phyloP scores from a whole-genome alignment of 2,888 invertebrate genomes.

The Junonia oenone region DNA sequence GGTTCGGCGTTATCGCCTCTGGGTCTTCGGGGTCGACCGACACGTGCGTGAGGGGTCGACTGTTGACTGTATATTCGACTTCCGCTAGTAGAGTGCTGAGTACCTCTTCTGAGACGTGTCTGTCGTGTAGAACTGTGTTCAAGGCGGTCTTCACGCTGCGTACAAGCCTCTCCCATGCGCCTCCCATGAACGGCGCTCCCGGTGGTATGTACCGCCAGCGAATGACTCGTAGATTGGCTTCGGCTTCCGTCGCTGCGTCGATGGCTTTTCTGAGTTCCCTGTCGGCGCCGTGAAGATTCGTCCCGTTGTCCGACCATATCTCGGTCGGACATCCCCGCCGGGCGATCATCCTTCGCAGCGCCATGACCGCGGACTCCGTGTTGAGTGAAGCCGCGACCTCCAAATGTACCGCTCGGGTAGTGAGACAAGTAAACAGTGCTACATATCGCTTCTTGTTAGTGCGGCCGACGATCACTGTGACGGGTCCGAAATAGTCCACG shows the following conservation, averaged over 20 bases:
- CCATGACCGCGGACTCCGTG: background rate
- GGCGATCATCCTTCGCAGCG: background rate
- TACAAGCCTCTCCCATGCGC: no score
- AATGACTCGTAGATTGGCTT: no score
- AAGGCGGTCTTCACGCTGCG: background rate
- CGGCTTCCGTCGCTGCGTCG: no score
- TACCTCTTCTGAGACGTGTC: background rate
- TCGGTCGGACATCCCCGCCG: background rate
- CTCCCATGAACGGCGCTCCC: no score
- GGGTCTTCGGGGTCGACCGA: no score
- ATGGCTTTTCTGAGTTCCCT: no score
- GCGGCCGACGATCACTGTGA: background rate
- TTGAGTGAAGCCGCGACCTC: background rate
- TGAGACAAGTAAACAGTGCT: background rate
- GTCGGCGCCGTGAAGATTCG: background rate
- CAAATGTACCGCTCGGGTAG: background rate
- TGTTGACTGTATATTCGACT: background rate
- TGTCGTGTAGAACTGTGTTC: background rate
- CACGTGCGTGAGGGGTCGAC: background rate
- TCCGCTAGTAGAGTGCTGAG: background rate
- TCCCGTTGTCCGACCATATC: background rate
- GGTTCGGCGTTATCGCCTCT: no score
- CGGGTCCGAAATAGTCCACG: background rate
- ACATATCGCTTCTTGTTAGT: background rate
- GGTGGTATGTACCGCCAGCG: no score